Conservation (phyloP, 2,797 vertebrate genomes). For the Scleropages formosus region DNA sequence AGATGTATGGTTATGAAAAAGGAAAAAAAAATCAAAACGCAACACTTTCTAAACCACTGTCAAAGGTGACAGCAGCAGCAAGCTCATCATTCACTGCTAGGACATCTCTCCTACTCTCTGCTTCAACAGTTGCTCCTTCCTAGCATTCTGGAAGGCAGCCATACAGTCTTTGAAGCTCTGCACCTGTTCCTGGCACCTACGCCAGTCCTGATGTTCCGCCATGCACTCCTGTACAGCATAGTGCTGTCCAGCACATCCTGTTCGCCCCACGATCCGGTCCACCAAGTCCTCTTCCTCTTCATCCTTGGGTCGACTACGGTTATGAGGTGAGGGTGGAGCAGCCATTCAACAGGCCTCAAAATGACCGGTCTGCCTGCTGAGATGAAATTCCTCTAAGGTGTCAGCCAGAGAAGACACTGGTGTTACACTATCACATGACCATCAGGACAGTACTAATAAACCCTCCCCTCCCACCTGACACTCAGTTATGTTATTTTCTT, state of each 20-base stretch:
- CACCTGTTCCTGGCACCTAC: slow-evolving; percentile 79
- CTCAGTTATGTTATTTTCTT: no score
- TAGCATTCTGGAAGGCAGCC: slow-evolving; percentile 66
- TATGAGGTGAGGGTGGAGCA: slow-evolving; percentile 62
- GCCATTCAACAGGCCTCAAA: slow-evolving; percentile 55
- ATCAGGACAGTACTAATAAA: no score
- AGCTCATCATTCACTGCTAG: background rate
- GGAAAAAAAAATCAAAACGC: no score
- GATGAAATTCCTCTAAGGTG: no score
- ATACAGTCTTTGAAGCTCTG: slow-evolving; percentile 85
- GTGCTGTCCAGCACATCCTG: slow-evolving; percentile 80
- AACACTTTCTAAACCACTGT: no score
- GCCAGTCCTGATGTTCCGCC: slow-evolving; percentile 85
- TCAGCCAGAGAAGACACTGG: background rate
- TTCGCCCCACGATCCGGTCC: slow-evolving; percentile 78
- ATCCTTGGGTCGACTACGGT: slow-evolving; percentile 67
- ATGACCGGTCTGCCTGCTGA: background rate
- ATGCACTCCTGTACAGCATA: slow-evolving; percentile 88
- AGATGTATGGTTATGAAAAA: no score
- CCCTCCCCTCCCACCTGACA: no score
- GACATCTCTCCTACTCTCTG: slow-evolving; percentile 26
- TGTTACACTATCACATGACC: background rate
- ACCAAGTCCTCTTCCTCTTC: slow-evolving; percentile 80
- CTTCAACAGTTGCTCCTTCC: slow-evolving; percentile 60
- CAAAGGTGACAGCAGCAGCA: no score